phyloP scores from a whole-genome alignment of 1,140 invertebrate genomes.

The Brachionus paranguensis region DNA sequence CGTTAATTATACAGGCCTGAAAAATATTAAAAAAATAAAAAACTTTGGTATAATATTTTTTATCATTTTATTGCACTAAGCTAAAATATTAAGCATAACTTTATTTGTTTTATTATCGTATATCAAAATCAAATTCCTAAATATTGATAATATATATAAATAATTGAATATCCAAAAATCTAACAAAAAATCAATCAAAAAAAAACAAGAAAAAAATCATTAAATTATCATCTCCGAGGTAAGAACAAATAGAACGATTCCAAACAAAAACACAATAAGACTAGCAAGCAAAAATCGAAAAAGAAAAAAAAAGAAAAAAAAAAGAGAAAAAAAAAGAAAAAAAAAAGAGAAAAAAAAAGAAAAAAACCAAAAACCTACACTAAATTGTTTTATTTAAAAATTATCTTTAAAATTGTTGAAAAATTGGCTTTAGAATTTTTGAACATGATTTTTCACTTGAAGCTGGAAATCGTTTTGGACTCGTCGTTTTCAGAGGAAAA shows the following conservation, averaged over 20 bases:
- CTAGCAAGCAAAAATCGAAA: neutral
- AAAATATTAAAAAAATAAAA: too few relatives aligned
- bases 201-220: neutral
- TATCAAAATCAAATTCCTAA: neutral
- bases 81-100: neutral
- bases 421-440: neutral
- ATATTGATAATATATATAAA: neutral
- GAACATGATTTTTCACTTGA: neutral
- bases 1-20: too few relatives aligned
- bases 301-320: neutral
- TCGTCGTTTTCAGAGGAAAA: slow-evolving; percentile 3
- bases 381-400: neutral
- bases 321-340: too few relatives aligned
- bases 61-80: neutral
- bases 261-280: neutral
- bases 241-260: neutral
- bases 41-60: neutral
- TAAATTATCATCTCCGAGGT: neutral
- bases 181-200: neutral
- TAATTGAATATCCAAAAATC: neutral
- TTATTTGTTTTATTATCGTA: neutral
- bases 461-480: neutral
- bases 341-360: neutral
- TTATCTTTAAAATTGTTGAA: neutral
- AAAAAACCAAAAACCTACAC: neutral